Evolutionary conservation across 2,113 vertebrate species (phyloP), one percentile per base, ranked within the genome.

Genomic region (Hystrix brachyura): DNA sequence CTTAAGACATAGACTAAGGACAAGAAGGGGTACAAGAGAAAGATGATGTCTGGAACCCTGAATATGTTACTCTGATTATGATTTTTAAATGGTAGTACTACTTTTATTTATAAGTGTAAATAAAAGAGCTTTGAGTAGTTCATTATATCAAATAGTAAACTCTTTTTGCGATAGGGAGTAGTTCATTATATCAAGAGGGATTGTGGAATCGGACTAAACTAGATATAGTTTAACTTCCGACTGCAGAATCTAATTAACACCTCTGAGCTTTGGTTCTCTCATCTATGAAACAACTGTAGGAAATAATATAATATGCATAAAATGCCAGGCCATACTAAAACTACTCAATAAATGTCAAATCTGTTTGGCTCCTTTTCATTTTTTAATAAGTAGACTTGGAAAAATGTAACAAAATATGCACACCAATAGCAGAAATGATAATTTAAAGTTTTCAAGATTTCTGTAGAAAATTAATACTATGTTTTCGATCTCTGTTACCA

Each of bases 261-360:
- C 46, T 71, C 46, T 60, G 55, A 83, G 29, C 18, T 32, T 62
- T 34, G 74, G 3, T 83, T 91, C 46, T 87, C 4, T 78, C 74
- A 19, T 69, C 46, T 64, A 62, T 69, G 51, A 94, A 94, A 85
- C 65, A 92, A 90, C 46, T 62, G 10, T 23, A 72, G 38, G 43
- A 78, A 92, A 90, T 69, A 48, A 34, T 69, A 74, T 21, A 87
- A 91, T n/a, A 69, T 25, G 27, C 27, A 46, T 38, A 79, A 82
- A 84, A 91, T 60, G n/a, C 19, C 69, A 72, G 34, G 15, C 23
- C 67, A 64, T 67, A 32, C 27, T 74, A 69, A 86, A 86, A 11
- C 65, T 57, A 59, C 11, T 87, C 46, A 87, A 10, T 51, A 83
- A 85, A 78, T 83, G 32, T 86, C 76, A 93, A 94, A 64, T 57